Base-by-base conservation (phyloP, 2,888 invertebrate genomes). In the Diogma glabrata region DNA sequence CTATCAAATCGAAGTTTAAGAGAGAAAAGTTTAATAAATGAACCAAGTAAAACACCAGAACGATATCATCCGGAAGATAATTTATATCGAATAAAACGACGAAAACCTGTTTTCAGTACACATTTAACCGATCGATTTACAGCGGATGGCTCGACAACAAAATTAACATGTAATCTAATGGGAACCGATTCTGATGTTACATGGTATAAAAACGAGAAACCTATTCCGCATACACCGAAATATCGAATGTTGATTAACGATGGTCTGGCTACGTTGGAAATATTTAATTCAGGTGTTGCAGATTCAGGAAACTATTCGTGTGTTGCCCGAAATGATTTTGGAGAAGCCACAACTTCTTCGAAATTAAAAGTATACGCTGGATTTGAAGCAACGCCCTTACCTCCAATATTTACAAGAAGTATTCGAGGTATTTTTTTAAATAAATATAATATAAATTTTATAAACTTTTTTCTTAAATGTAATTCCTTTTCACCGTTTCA, bases 301-400 rank as follows among this genome's bases (percentile, higher is more conserved):
- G 89, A 90, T 67, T 78, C 81, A 4, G 91, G 86, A 9, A 83
- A 86, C 61, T 91, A 89, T 62, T 78, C 79, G 3, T 91, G 91
- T 62, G 74, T 82, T 3, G 89, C 86, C 7, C 76, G 75, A 57
- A 91, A 90, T 64, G 75, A 78, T 50, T 79, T 84, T 59, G 90
- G 91, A 16, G 76, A 79, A 52, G 72, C 78, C 2, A 75, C 75
- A 12, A 82, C 84, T 2, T 78, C 82, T n/a, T 83, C 87, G 3
- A 78, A 77, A 53, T 67, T 91, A 19, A 80, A 81, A 61, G 82
- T 89, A 19, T 84, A 82, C 61, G 82, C 85, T 48, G 78, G 81
- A 57, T 82, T 81, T 60, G 83, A 85, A 64, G 75, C 82, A 3
- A 74, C 79, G 7, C 77, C 82, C 0, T 75, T 80, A 55, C 78